Evolutionary conservation across 2,888 invertebrate genomes (phyloP).

Genomic region (Cheilosia variabilis): DNA sequence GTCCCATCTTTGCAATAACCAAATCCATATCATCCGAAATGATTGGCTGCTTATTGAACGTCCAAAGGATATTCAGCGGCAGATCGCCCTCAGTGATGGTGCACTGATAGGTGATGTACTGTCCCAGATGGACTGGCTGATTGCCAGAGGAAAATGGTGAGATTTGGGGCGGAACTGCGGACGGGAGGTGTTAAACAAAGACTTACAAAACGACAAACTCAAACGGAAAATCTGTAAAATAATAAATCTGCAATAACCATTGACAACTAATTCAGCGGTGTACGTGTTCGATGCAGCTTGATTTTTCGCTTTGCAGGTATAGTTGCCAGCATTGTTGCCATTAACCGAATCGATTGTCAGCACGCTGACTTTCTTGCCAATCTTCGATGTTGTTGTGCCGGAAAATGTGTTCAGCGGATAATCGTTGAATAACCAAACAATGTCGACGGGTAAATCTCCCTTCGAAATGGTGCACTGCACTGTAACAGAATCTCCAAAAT

Average conservation of each 20-base stretch:
- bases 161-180: conserved; percentile 83
- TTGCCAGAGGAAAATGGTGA: conserved; percentile 85
- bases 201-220: conserved; percentile 6
- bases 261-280: conserved; percentile 85
- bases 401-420: conserved; percentile 86
- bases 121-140: conserved; percentile 86
- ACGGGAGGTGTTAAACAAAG: conserved; percentile 48
- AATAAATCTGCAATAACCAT: conserved; percentile 82
- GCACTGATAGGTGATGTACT: conserved; percentile 86
- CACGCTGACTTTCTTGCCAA: conserved; percentile 85
- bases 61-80: conserved; percentile 87
- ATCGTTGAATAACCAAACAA: conserved; percentile 88
- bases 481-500: conserved; percentile 87
- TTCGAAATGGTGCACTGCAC: conserved; percentile 87
- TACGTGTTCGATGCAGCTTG: conserved; percentile 85
- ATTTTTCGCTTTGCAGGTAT: conserved; percentile 85
- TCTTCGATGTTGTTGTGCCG: conserved; percentile 83
- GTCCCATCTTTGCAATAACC: conserved; percentile 86
- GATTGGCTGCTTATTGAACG: conserved; percentile 84
- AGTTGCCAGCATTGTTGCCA: conserved; percentile 85
- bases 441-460: conserved; percentile 88
- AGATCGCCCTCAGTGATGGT: conserved; percentile 87
- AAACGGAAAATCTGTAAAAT: neutral
- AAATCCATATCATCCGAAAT: conserved; percentile 83
- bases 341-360: conserved; percentile 86